Evolutionary conservation across 2,888 invertebrate species (phyloP).

Genomic region (Pheosia tremula): DNA sequence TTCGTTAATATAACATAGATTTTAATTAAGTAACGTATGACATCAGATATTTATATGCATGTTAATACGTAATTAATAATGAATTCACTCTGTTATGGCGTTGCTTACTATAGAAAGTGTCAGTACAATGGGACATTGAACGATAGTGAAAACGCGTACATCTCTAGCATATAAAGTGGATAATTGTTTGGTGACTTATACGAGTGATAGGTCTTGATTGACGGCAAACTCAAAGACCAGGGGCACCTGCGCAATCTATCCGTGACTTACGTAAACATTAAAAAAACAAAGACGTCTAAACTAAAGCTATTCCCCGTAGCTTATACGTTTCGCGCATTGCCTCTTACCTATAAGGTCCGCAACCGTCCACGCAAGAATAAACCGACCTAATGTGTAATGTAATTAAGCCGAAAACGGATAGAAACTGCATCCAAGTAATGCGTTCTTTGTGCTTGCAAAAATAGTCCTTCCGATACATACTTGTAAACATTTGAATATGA

Average conservation of each 20-base stretch:
- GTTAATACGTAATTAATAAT: conserved; percentile 49
- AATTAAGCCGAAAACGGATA: conserved; percentile 22
- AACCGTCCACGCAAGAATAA: too few relatives aligned
- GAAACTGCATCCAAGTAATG: conserved; percentile 29
- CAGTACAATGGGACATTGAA: conserved; percentile 71
- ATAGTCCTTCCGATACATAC: background rate
- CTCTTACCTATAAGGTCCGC: too few relatives aligned
- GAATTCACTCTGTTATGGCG: conserved; percentile 51
- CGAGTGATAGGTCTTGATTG: conserved; percentile 39
- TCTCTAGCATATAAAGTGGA: conserved; percentile 61
- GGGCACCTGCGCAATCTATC: too few relatives aligned
- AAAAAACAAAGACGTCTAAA: too few relatives aligned
- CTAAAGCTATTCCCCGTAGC: too few relatives aligned
- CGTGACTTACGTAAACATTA: too few relatives aligned
- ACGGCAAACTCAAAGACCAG: conserved; percentile 5
- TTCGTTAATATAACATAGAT: conserved; percentile 19
- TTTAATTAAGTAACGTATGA: conserved; percentile 41
- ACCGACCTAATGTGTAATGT: conserved; percentile 25
- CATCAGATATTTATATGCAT: conserved; percentile 43
- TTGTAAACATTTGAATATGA: background rate
- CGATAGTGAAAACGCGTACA: conserved; percentile 76
- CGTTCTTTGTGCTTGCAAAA: conserved; percentile 6
- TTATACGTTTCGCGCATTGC: too few relatives aligned
- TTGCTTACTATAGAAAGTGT: conserved; percentile 77
- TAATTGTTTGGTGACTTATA: conserved; percentile 48